Base-by-base conservation (phyloP, 2,797 vertebrate species). In the Aeoliscus strigatus region DNA sequence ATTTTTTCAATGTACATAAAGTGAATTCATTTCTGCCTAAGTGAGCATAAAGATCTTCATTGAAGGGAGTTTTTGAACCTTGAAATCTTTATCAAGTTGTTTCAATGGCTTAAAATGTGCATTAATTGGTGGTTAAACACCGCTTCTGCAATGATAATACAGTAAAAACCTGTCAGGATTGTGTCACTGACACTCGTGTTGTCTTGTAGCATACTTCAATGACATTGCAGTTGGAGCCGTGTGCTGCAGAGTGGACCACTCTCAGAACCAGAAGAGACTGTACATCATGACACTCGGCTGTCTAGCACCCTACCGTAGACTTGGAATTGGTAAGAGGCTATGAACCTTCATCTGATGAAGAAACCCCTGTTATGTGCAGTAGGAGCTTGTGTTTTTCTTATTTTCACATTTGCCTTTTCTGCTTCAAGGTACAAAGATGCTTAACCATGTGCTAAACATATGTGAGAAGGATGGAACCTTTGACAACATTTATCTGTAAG, bases 401-500 rank as follows among this genome's bases (percentile, higher is more conserved):
- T 54, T 46, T 32, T 11, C 6, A 31, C 3, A 11, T n/a, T 39
- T 38, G 10, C 36, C 2, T 58, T 33, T 29, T 29, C 4, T 53
- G 4, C 52, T 6, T 52, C 6, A 51, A 99, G 96, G 96, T 90
- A 97, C 96, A 69, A 99, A 99, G 90, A 99, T 98, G 96, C 89
- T 98, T 86, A 99, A 99, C 90, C 96, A 99, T 61, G 96, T 99
- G 79, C 90, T 99, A 88, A 98, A 96, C 90, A 99, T 99, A 85
- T 99, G 95, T 84, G 95, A 98, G 88, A 99, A 99, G 87, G 96
- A 99, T 71, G 96, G 96, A 86, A 98, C 96, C 81, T 99, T 98
- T 86, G 96, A 99, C 90, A 99, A 99, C 89, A 98, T 99, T 87
- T 99, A 98, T 91, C 90, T 99, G 96, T 99, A 80, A 97, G 96